Conservation (phyloP, 1,140 invertebrate genomes). For the Euura lappo region DNA sequence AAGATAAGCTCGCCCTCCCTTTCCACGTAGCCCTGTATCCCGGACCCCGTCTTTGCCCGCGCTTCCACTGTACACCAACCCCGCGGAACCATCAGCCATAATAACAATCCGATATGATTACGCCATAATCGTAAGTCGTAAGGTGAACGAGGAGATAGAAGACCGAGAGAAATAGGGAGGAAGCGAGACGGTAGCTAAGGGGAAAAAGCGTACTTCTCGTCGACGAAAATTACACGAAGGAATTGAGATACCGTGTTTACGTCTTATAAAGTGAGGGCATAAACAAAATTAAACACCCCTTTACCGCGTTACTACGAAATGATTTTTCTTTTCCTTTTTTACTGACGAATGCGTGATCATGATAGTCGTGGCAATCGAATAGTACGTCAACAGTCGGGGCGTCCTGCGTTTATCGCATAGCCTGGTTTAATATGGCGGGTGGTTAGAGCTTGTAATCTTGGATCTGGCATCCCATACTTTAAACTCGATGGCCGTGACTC, state of each 20-base stretch:
- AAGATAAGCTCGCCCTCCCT: slow-evolving; percentile 54
- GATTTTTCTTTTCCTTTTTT: no score
- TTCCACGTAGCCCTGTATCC: slow-evolving; percentile 30
- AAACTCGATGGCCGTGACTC: slow-evolving; percentile 23
- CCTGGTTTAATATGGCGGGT: background rate
- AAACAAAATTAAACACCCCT: slow-evolving; percentile 60
- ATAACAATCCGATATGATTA: slow-evolving; percentile 64
- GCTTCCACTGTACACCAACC: slow-evolving; percentile 18
- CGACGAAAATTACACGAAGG: slow-evolving; percentile 56
- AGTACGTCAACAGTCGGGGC: background rate
- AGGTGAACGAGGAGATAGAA: slow-evolving; percentile 13
- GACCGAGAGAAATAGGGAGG: slow-evolving; percentile 13
- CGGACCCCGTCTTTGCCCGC: slow-evolving; percentile 7
- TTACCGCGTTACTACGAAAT: background rate
- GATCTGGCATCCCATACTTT: slow-evolving; percentile 6
- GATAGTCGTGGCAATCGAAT: no score
- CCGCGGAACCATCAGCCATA: slow-evolving; percentile 57
- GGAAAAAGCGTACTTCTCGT: background rate
- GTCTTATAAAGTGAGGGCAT: slow-evolving; percentile 57
- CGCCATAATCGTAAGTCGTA: slow-evolving; percentile 59
- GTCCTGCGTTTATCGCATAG: background rate
- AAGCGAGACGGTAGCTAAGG: slow-evolving; percentile 1
- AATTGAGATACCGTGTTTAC: slow-evolving; percentile 62
- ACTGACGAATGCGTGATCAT: no score
- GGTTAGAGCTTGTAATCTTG: background rate